Conservation (phyloP, 2,113 vertebrate species). For the Leptocoma aspasia region DNA sequence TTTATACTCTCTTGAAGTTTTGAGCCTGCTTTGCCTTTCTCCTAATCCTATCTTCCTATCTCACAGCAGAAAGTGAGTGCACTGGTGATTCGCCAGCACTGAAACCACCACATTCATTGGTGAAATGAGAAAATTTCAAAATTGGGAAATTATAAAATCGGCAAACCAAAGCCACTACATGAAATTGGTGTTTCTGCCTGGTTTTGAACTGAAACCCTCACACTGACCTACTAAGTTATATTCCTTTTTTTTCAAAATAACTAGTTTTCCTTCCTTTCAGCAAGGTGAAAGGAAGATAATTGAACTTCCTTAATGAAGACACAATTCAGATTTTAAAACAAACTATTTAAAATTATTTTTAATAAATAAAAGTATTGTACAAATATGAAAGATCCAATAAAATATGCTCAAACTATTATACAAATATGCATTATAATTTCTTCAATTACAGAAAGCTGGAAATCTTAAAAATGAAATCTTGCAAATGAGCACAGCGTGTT, state of each 20-base stretch:
- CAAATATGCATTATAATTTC: background rate
- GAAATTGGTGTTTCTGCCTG: too few relatives aligned
- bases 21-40: too few relatives aligned
- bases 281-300: background rate
- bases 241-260: background rate
- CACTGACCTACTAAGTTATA: background rate
- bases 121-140: too few relatives aligned
- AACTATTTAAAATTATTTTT: background rate
- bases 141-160: too few relatives aligned
- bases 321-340: background rate
- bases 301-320: background rate
- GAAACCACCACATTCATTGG: too few relatives aligned
- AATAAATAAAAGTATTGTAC: background rate
- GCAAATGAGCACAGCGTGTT: background rate
- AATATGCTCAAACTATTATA: background rate
- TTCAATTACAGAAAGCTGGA: background rate
- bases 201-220: too few relatives aligned
- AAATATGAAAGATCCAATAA: background rate
- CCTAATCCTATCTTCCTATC: too few relatives aligned
- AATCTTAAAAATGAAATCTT: background rate
- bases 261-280: background rate
- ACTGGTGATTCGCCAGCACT: too few relatives aligned
- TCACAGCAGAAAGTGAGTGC: too few relatives aligned
- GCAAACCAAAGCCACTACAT: too few relatives aligned
- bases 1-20: too few relatives aligned